Evolutionary conservation across 2,888 invertebrate genomes (phyloP), one percentile per base, ranked within the genome.

Genomic region (Drosophila demipolita): DNA sequence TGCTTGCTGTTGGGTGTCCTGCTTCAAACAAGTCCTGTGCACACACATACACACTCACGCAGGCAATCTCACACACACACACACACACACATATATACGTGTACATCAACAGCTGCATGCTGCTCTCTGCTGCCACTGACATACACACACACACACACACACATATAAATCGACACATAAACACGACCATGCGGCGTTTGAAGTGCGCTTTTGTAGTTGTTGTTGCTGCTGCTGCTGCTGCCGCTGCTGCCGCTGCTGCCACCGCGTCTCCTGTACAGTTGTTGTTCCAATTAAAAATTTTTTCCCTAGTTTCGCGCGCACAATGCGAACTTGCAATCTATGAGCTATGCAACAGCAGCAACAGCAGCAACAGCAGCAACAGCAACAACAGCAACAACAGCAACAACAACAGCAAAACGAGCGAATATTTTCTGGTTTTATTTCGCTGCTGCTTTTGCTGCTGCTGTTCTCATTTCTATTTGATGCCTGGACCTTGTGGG

Each of bases 211-310:
- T 73, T 63, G 63, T 83, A 80, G 89, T 58, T 66, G 72, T 64
- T 78, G 85, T 42, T 61, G 35, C 7, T 52, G 62, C 42, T 36
- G 49, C 11, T 78, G 64, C 45, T 61, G 53, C 3, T 40, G 63
- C 26, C 49, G 69, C 49, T 48, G 61, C 45, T 52, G 72, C 40
- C 58, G 66, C 60, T 35, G 55, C 76, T 73, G 82, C 63, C 68
- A 73, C 69, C 55, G 65, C 73, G 66, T 61, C 75, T 65, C 59
- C 82, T 86, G 91, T 89, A 91, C 91, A 90, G 90, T 91, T 90
- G 89, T 90, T 91, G 91, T 90, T 90, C 90, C 90, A 91, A 90
- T 91, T 91, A 91, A 90, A 80, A 86, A 54, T 72, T 80, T 82
- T 89, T 91, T 86, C 88, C 87, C 90, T 88, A 89, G 88, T 91